Percentiles rank a stretch among this genome's conserved stretches.
phyloP scores from a whole-genome alignment of 2,113 vertebrate species.

The Sylvietta virens region DNA sequence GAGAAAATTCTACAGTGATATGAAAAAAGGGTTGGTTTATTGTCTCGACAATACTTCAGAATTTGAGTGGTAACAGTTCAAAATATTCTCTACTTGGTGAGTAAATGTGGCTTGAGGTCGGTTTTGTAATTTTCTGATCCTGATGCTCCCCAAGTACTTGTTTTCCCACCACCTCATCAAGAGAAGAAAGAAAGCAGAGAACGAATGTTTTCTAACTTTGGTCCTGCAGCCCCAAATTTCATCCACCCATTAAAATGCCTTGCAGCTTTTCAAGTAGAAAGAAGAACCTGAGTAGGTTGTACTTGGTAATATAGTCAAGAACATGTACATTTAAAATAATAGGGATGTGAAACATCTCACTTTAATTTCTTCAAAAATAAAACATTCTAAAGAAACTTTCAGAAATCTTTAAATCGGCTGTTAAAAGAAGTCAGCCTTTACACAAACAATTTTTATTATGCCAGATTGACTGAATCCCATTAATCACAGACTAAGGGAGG shows the following conservation, averaged over 20 bases:
- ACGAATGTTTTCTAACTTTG: neutral
- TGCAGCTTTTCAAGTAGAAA: neutral
- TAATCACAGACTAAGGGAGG: neutral
- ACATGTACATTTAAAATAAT: neutral
- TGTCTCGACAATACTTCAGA: neutral
- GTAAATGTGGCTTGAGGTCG: neutral
- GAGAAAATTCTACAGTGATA: neutral
- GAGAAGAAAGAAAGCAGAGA: neutral
- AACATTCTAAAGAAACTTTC: neutral
- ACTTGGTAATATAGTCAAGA: neutral
- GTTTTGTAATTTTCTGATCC: neutral
- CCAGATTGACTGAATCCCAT: neutral
- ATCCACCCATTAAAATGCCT: neutral
- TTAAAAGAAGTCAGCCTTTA: neutral
- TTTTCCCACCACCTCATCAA: neutral
- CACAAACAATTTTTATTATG: neutral
- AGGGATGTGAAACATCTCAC: neutral
- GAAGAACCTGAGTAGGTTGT: neutral
- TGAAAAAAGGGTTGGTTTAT: neutral
- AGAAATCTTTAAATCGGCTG: neutral
- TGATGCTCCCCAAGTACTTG: neutral
- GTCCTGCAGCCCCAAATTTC: neutral
- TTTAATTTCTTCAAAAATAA: neutral
- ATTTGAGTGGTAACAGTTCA: neutral
- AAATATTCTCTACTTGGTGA: neutral